Evolutionary conservation across 2,113 vertebrate genomes (phyloP).

Genomic region (Nothocercus julius): DNA sequence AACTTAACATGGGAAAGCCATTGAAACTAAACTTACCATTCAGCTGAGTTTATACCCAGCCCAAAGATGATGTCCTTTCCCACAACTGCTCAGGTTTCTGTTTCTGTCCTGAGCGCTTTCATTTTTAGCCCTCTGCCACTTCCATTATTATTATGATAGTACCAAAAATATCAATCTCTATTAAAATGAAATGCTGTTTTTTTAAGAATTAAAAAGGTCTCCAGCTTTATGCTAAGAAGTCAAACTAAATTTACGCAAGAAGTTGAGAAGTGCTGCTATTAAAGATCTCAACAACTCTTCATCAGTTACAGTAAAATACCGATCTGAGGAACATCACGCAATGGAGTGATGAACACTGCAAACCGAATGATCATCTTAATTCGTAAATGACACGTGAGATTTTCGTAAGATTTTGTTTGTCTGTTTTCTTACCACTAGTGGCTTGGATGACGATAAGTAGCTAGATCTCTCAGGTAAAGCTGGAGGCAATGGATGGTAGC

Average conservation of each 20-base stretch:
- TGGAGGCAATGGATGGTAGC: not conserved
- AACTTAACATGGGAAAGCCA: not conserved
- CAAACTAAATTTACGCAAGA: not conserved
- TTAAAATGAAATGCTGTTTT: not conserved
- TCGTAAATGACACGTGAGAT: not conserved
- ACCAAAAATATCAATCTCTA: not conserved
- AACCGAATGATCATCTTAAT: not conserved
- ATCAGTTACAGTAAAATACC: not conserved
- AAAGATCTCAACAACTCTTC: not conserved
- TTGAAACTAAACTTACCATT: not conserved
- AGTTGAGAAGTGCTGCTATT: not conserved
- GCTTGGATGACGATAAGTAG: too few relatives aligned
- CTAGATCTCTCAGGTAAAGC: not conserved
- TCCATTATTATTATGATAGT: not conserved
- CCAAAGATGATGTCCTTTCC: conserved; percentile 15
- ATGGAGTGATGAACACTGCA: not conserved
- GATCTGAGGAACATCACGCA: rapidly evolving
- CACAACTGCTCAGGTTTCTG: conserved; percentile 42
- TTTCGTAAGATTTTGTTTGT: not conserved
- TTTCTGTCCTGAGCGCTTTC: conserved; percentile 28
- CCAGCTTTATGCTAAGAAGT: not conserved
- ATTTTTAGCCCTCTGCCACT: not conserved
- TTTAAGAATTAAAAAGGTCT: not conserved
- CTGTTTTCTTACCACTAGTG: not conserved
- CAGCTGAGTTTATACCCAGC: not conserved